phyloP scores from a whole-genome alignment of 2,888 invertebrate genomes.

The Tetheella fluctuosa region DNA sequence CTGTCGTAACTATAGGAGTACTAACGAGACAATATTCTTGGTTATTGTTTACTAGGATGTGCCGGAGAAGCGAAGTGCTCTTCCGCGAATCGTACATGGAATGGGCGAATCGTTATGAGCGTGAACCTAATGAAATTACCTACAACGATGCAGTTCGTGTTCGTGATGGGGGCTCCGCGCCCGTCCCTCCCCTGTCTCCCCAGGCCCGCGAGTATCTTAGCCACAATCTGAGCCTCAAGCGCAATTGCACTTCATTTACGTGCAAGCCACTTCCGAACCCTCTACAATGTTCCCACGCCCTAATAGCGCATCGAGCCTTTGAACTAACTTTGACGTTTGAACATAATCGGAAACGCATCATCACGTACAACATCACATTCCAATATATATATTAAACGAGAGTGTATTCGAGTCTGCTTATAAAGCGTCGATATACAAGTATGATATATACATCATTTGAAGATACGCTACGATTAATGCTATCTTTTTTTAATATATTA shows the following conservation, averaged over 20 bases:
- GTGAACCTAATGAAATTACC: slow-evolving; percentile 66
- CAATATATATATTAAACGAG: slow-evolving; percentile 46
- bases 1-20: background rate
- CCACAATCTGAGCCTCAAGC: slow-evolving; percentile 60
- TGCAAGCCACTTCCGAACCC: slow-evolving; percentile 60
- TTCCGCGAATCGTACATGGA: slow-evolving; percentile 21
- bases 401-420: slow-evolving; percentile 45
- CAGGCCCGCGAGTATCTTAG: slow-evolving; percentile 52
- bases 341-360: slow-evolving; percentile 33
- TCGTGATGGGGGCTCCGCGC: slow-evolving; percentile 55
- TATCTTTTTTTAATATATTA: too few relatives aligned
- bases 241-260: slow-evolving; percentile 78
- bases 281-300: slow-evolving; percentile 69
- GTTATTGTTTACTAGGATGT: slow-evolving; percentile 18
- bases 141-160: slow-evolving; percentile 71
- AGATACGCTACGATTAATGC: too few relatives aligned
- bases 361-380: slow-evolving; percentile 41
- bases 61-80: slow-evolving; percentile 20
- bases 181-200: slow-evolving; percentile 24
- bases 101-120: slow-evolving; percentile 31
- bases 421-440: slow-evolving; percentile 56
- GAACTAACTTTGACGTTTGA: slow-evolving; percentile 29
- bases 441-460: slow-evolving; percentile 50
- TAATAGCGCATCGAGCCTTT: slow-evolving; percentile 44
- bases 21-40: slow-evolving; percentile 1